phyloP scores from a whole-genome alignment of 2,113 vertebrate genomes.

The Thunnus thynnus region DNA sequence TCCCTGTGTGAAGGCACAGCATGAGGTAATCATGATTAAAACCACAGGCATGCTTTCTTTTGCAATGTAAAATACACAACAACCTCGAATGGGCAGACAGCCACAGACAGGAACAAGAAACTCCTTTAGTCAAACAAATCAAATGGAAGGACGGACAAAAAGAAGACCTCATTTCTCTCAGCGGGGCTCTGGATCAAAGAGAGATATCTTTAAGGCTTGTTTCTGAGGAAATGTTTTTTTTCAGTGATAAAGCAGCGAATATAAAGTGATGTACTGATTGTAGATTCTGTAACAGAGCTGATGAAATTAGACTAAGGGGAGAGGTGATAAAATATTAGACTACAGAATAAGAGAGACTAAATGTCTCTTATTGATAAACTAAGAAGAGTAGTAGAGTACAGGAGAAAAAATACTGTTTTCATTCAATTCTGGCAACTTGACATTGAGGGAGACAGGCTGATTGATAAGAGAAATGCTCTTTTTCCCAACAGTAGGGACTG shows the following conservation, averaged over 20 bases:
- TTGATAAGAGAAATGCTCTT: background rate
- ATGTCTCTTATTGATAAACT: background rate
- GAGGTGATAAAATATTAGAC: background rate
- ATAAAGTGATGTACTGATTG: constrained; percentile 9
- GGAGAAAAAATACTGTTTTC: background rate
- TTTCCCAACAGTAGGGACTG: background rate
- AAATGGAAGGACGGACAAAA: constrained; percentile 17
- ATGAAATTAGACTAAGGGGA: background rate
- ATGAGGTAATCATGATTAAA: constrained; percentile 61
- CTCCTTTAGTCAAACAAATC: constrained; percentile 39
- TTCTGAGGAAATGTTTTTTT: background rate
- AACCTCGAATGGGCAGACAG: constrained; percentile 10
- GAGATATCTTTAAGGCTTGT: constrained; percentile 9
- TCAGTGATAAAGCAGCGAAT: background rate
- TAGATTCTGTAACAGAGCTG: constrained; percentile 1
- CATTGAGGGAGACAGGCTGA: background rate
- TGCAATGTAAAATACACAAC: constrained; percentile 16
- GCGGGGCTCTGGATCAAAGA: constrained; percentile 40
- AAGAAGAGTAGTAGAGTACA: background rate
- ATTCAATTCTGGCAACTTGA: background rate
- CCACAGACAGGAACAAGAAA: constrained; percentile 24
- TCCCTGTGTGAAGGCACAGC: constrained; percentile 56
- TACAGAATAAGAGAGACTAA: background rate
- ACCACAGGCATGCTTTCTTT: constrained; percentile 33
- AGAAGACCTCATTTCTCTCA: constrained; percentile 28